Evolutionary conservation across 2,797 vertebrate species (phyloP), one percentile per base, ranked within the genome.

Genomic region (Austrolebias charrua): DNA sequence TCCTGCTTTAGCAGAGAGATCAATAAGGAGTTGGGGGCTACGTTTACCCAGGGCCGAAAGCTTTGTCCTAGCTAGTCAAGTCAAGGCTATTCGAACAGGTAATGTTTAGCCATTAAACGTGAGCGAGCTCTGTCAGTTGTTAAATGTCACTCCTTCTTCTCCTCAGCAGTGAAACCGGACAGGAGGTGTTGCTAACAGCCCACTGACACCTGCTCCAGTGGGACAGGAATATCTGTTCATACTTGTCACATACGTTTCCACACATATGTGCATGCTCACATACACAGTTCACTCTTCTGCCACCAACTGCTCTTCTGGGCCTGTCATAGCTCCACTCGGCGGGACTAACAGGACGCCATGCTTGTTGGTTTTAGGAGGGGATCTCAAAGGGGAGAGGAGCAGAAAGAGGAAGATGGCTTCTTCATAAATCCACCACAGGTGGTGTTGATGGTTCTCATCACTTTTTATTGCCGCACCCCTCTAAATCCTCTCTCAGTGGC

Each of bases 81-180:
- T 67, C 75, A 82, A 86, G 76, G 73, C 86, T 82, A 85, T 90
- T 85, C 90, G 86, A 87, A 74, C 84, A 77, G 89, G 89, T 91
- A 91, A 89, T 87, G 90, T 89, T 90, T 83, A 81, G 85, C 65
- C 70, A 84, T 90, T 90, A 90, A 91, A 92, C 89, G 86, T 89
- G 91, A 91, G 91, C 86, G 64, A 58, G 88, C 82, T 87, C 82
- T 90, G 87, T 91, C 88, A 85, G 81, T 74, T 82, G 80, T 73
- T 89, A 93, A 93, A 93, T 92, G 91, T 88, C 92, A 92, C 67
- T 75, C 83, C 84, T 71, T 73, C 69, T 52, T 61, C 55, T 38
- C 48, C 50, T 58, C 66, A 7, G 1, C 55, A 63, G 1, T 15
- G 63, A 50, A 58, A 54, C 53, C 70, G 42, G 43, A 49, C 49